A percentile compares a stretch with the other conserved stretches of the same genome.
phyloP scores from a whole-genome alignment of 2,797 vertebrate species.

The Sebastes oblongus region DNA sequence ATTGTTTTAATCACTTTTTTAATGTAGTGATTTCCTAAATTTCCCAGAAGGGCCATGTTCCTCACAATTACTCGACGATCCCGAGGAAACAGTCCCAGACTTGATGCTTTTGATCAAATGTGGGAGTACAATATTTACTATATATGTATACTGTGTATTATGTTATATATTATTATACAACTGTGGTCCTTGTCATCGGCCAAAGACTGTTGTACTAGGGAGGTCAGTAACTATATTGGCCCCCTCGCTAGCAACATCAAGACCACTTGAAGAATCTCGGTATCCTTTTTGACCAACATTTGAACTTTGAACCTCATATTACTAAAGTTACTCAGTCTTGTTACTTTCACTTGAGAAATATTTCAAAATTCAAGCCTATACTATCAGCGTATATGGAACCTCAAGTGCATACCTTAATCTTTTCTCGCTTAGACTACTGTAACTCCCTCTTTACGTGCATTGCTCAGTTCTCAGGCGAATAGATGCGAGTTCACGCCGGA shows the following conservation, averaged over 20 bases:
- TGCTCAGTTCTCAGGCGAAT: not conserved
- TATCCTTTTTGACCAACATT: not conserved
- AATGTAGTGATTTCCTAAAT: not conserved
- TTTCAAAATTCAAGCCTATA: not conserved
- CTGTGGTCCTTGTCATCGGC: not conserved
- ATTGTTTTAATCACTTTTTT: conserved; percentile 23
- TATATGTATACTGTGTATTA: not conserved
- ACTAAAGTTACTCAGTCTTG: not conserved
- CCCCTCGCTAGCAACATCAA: not conserved
- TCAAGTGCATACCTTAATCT: not conserved
- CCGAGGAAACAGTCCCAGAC: not conserved
- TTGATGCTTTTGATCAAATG: not conserved
- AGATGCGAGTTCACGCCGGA: too few species aligned
- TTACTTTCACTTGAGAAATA: not conserved
- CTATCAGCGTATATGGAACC: not conserved
- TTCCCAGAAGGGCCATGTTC: not conserved
- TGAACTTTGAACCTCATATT: not conserved
- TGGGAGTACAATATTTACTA: not conserved
- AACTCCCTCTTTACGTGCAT: not conserved
- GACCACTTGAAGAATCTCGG: not conserved
- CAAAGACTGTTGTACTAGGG: not conserved
- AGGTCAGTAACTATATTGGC: not conserved
- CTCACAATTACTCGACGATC: not conserved
- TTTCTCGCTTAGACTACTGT: not conserved
- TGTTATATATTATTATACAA: not conserved